Base-by-base conservation (phyloP, 2,113 vertebrate genomes). In the Campylomormyrus numenius region DNA sequence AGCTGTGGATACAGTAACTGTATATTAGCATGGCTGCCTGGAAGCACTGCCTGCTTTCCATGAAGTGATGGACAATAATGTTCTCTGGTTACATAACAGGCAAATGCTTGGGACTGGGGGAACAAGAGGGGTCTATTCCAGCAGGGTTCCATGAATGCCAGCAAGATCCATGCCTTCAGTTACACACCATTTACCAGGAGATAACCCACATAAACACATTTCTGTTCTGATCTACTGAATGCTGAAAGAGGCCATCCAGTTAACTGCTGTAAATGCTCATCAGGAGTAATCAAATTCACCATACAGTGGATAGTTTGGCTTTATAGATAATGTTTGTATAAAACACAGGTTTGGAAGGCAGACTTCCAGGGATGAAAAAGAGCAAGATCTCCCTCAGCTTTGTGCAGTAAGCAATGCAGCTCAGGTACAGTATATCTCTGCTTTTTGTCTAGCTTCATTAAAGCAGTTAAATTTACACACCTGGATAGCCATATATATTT, bases 41-140 rank as follows among this genome's bases (percentile, higher is more conserved):
- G 66, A 89, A 80, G 21, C 27, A 17, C 46, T 0, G 24, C n/a
- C 88, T 48, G 13, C 13, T 21, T 70, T 83, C 42, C 27, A 42
- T 39, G 35, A 80, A 31, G 46, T 77, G 88, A 89, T 80, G 42
- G 70, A 89, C 74, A 70, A 89, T 83, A 89, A 80, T 80, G 66
- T 48, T 24, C n/a, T 27, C 45, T 48, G 48, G n/a, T 89, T 89
- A 66, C 66, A 80, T 83, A 89, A 89, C 19, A n/a, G 48, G 45
- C 21, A 48, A 50, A 50, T 70, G 1, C 45, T 50, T 70, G 46
- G n/a, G 31, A 66, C 39, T 66, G 39, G 21, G 10, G 66, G 48
- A 83, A 83, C 27, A 66, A 66, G 88, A 45, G 31, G 88, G 66
- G n/a, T 35, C 88, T 89, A 27, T 83, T 89, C 48, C 74, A 46